Evolutionary conservation across 2,797 vertebrate species (phyloP).

Genomic region (Eupleurogrammus muticus): DNA sequence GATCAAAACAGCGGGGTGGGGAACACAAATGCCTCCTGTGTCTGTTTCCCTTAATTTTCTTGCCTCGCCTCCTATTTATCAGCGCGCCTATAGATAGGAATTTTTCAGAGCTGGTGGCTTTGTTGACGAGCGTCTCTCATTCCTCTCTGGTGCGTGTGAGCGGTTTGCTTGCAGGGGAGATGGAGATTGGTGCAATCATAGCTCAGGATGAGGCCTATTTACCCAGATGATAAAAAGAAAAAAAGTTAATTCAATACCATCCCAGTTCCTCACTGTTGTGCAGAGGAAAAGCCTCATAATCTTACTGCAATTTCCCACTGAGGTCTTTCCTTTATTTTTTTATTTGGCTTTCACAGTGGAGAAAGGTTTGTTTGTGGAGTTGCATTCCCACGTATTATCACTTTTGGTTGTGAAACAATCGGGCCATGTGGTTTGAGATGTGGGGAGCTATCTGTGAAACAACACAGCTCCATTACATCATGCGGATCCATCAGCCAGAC

Average conservation of each 20-base stretch:
- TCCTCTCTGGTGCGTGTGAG: slow-evolving; percentile 33
- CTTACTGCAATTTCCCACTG: slow-evolving; percentile 46
- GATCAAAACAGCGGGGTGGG: slow-evolving; percentile 46
- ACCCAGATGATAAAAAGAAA: slow-evolving; percentile 11
- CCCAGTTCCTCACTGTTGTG: slow-evolving; percentile 32
- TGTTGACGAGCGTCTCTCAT: slow-evolving; percentile 40
- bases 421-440: slow-evolving; percentile 11
- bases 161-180: slow-evolving; percentile 32
- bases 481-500: slow-evolving; percentile 38
- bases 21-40: slow-evolving; percentile 54
- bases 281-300: slow-evolving; percentile 58
- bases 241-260: slow-evolving; percentile 21
- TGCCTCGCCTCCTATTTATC: slow-evolving; percentile 20
- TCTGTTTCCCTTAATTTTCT: slow-evolving; percentile 48
- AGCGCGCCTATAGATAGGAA: slow-evolving; percentile 48
- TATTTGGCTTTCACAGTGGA: slow-evolving; percentile 30
- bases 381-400: slow-evolving; percentile 18
- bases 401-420: slow-evolving; percentile 23
- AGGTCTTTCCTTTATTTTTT: slow-evolving; percentile 24
- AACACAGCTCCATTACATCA: slow-evolving; percentile 31
- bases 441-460: slow-evolving; percentile 11
- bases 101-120: slow-evolving; percentile 56
- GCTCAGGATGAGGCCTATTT: slow-evolving; percentile 42
- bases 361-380: neutral
- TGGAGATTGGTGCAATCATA: slow-evolving; percentile 34